Base-by-base conservation (phyloP, 35 echinoderm and acorn worm genomes). In the Lytechinus variegatus region DNA sequence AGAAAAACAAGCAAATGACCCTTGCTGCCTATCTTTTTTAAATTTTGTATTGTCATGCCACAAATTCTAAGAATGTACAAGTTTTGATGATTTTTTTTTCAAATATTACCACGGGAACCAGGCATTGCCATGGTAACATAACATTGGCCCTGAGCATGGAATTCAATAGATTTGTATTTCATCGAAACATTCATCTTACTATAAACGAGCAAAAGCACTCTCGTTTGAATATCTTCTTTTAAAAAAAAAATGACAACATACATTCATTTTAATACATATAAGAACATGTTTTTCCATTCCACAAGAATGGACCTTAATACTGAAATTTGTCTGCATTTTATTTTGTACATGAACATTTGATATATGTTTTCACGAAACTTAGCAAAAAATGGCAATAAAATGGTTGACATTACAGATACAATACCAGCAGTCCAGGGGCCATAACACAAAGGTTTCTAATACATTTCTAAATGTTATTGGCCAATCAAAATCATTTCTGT, bases 131-230 rank as follows among this genome's bases (percentile, higher is more conserved):
- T 90, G 29, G 88, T 90, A 21, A 90, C 88, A 90, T 8, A 90
- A 90, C 27, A 52, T 90, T 90, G 88, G 88, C 88, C 88, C 88
- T 90, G 88, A 90, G 88, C 88, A 90, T 90, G 88, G 88, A 90
- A 90, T 90, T 90, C 88, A 44, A 90, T 79, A 79, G 66, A 24
- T 79, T 79, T 24, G 21, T 79, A 79, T 79, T 79, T 79, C 66
- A 79, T 24, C 24, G 66, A 79, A 14, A 79, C 66, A 79, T 24
- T 58, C 66, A 79, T 21, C 21, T 79, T 79, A 4, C 19, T 79
- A 24, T 24, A 79, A 79, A 79, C 66, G 66, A 79, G 66, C 66
- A 16, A 79, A 4, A 79, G n/a, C 66, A 5, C 66, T 24, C 66
- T 19, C 7, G 66, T 79, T 71, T 71, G 5, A 71, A 71, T 71